These are phyloP conservation scores for Armadillidium nasatum DNA, from an alignment of 1,140 invertebrate species.

Conservation along the genomic window DNA sequence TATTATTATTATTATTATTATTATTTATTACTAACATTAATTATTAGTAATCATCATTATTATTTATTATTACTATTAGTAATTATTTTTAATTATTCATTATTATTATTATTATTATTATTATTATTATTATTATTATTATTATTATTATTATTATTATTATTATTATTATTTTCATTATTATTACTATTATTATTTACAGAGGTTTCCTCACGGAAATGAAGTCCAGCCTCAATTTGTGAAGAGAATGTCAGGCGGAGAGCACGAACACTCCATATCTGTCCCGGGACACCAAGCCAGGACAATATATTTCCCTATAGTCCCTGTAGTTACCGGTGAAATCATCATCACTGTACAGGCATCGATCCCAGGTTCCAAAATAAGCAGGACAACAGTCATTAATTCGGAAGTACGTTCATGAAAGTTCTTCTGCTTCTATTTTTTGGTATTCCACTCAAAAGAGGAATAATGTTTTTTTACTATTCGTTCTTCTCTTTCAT, in stretches of 20 bases:
- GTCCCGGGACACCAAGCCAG: conserved; percentile 45
- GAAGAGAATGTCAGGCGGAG: conserved; percentile 45
- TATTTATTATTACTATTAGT: too few species aligned
- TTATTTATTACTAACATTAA: too few species aligned
- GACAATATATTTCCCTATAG: conserved; percentile 80
- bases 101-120: conserved; percentile 4
- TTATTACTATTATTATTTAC: background rate
- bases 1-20: too few species aligned
- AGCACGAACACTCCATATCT: conserved; percentile 36
- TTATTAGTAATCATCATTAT: too few species aligned
- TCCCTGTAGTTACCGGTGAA: conserved; percentile 72
- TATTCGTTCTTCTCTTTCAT: too few species aligned
- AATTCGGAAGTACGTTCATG: conserved; percentile 30
- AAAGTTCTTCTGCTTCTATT: too few species aligned
- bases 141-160: background rate
- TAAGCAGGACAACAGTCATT: conserved; percentile 66
- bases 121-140: conserved; percentile 4
- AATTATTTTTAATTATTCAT: too few species aligned
- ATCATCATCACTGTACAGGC: conserved; percentile 77
- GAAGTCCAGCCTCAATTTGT: background rate
- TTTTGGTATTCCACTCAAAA: too few species aligned
- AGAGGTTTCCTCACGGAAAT: background rate
- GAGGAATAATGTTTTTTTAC: too few species aligned
- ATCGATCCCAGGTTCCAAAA: conserved; percentile 68
- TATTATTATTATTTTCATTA: background rate